A percentile compares a stretch with the other conserved stretches of the same genome.
These are phyloP conservation scores for Boleophthalmus pectinirostris DNA, from an alignment of 2,113 vertebrate genomes.

Conservation along the genomic window DNA sequence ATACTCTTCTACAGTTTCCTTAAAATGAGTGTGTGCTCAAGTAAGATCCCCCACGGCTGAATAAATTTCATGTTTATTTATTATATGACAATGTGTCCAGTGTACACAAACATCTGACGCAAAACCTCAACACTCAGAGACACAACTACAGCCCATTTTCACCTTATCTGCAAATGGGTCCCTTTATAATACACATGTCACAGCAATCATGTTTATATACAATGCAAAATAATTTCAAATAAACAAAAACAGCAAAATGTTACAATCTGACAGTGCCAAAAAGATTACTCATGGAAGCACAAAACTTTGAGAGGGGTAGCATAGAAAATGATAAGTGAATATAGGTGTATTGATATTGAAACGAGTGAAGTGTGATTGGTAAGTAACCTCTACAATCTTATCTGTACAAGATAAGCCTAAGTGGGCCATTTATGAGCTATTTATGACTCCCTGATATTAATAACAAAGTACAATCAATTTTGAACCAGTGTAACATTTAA, in stretches of 20 bases:
- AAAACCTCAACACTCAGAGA: constrained; percentile 81
- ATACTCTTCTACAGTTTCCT: not conserved
- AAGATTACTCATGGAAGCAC: constrained; percentile 68
- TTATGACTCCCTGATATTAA: constrained; percentile 38
- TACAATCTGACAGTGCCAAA: constrained; percentile 61
- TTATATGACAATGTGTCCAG: constrained; percentile 86
- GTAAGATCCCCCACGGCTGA: constrained; percentile 68
- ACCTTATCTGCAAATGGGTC: constrained; percentile 65
- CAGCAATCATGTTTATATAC: constrained; percentile 87
- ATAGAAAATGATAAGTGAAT: constrained; percentile 40
- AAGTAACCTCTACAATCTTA: constrained; percentile 31
- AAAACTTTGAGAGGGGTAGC: constrained; percentile 48
- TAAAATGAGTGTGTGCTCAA: not conserved
- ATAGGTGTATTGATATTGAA: constrained; percentile 26
- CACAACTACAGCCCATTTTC: constrained; percentile 77
- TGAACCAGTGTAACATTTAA: constrained; percentile 38
- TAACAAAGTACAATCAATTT: constrained; percentile 55
- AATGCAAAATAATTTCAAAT: constrained; percentile 70
- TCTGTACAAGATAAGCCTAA: constrained; percentile 41
- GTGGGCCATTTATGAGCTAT: constrained; percentile 19
- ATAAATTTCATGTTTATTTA: constrained; percentile 93
- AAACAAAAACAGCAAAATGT: constrained; percentile 35
- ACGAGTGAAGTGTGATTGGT: constrained; percentile 34
- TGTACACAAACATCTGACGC: constrained; percentile 83
- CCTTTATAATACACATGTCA: constrained; percentile 78